Evolutionary conservation across 2,888 invertebrate species (phyloP), one percentile per base, ranked within the genome.

Genomic region (Geotrupes spiniger): DNA sequence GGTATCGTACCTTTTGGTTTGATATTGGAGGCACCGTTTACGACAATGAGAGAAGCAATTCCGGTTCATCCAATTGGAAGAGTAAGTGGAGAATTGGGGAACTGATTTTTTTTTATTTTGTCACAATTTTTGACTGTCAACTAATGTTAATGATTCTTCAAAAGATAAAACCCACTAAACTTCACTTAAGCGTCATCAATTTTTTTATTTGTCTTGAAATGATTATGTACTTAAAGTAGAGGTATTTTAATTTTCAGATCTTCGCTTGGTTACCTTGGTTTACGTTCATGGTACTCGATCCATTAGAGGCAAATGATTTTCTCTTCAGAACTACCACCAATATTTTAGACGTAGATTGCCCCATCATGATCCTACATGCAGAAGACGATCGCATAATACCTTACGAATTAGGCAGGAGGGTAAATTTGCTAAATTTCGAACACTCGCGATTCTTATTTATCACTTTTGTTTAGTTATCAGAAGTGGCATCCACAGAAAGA

Each of bases 181-280:
- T 4, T 14, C 36, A 1, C 9, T 17, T 9, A 26, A 10, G n/a
- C n/a, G n/a, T n/a, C n/a, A n/a, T n/a, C n/a, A 21, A 21, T 21
- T 4, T 21, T 21, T 21, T 21, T 6, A 21, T 21, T 6, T 3
- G 6, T 21, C 6, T 21, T 6, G 21, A 21, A 21, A 21, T 21
- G n/a, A n/a, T 21, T 6, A 21, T 21, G 21, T 6, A 21, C 21
- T 21, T 21, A n/a, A n/a, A n/a, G n/a, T n/a, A n/a, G n/a, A n/a
- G n/a, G n/a, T n/a, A n/a, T n/a, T n/a, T n/a, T n/a, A 12, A 12
- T 3, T 45, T 36, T 46, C 51, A 70, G 70, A 26, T 65, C 3
- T 70, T 66, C 53, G 53, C 57, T 1, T 71, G 70, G 70, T 39
- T 70, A 27, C 61, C 66, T 1, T 70, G 66, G 59, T 70, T 68